Percentiles rank a stretch among this genome's conserved stretches.
Evolutionary conservation across 2,797 vertebrate genomes (phyloP).

Genomic region (Rousettus madagascariensis): DNA sequence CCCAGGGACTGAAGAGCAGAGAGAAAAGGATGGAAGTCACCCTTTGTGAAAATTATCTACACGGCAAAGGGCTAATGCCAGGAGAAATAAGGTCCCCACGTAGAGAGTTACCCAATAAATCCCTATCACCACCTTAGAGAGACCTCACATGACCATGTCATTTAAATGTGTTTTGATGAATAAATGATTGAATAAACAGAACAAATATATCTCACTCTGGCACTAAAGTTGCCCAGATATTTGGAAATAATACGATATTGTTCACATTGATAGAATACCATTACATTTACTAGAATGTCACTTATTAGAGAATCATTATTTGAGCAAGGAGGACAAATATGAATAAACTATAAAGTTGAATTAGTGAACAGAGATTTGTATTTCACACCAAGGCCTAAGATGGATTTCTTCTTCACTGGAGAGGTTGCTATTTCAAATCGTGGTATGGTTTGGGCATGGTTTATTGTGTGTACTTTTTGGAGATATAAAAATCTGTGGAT

Average conservation of each 20-base stretch:
- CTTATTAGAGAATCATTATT: neutral
- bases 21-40: neutral
- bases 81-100: neutral
- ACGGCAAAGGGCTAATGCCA: neutral
- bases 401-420: neutral
- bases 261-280: neutral
- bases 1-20: neutral
- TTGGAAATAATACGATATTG: neutral
- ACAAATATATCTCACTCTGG: neutral
- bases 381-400: neutral
- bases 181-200: neutral
- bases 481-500: neutral
- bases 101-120: neutral
- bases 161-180: neutral
- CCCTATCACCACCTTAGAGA: neutral
- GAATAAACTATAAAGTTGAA: neutral
- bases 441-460: neutral
- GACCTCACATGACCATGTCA: neutral
- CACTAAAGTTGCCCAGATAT: neutral
- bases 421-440: neutral
- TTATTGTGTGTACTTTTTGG: neutral
- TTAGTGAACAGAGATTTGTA: neutral
- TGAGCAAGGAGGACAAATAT: neutral
- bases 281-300: neutral
- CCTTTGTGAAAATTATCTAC: neutral